Percentiles rank a stretch among this genome's conserved stretches.
These are phyloP conservation scores for Astropecten irregularis DNA, from an alignment of 53 echinoderm and acorn worm species.

Conservation along the genomic window DNA sequence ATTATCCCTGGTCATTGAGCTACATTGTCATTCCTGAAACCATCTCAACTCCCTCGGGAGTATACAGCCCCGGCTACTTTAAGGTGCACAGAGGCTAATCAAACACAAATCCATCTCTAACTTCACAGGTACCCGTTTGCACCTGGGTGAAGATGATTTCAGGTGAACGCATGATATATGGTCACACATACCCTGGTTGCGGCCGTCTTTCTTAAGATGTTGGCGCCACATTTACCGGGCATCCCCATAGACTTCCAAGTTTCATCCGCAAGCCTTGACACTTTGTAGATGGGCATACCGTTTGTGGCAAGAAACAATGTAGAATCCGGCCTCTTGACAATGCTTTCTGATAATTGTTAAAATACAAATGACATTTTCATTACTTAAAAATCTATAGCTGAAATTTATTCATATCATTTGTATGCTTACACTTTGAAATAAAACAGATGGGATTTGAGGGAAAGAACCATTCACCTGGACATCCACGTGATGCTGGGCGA, in stretches of 20 bases:
- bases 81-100: too few relatives aligned
- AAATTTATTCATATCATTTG: too few relatives aligned
- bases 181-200: not conserved
- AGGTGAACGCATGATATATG: too few relatives aligned
- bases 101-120: too few relatives aligned
- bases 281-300: not conserved
- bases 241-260: slow-evolving; percentile 3
- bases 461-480: not conserved
- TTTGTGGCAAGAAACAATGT: not conserved
- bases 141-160: too few relatives aligned
- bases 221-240: not conserved
- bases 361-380: not conserved
- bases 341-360: not conserved
- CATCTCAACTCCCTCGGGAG: too few relatives aligned
- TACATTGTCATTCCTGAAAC: too few relatives aligned
- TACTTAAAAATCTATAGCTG: not conserved
- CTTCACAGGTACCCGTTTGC: too few relatives aligned
- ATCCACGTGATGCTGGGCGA: not conserved
- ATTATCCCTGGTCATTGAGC: too few relatives aligned
- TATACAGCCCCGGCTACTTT: too few relatives aligned
- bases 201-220: not conserved
- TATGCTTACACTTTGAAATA: too few relatives aligned
- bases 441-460: not conserved
- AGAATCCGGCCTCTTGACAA: not conserved
- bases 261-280: not conserved